Evolutionary conservation across 2,113 vertebrate genomes (phyloP).

Genomic region (human): DNA sequence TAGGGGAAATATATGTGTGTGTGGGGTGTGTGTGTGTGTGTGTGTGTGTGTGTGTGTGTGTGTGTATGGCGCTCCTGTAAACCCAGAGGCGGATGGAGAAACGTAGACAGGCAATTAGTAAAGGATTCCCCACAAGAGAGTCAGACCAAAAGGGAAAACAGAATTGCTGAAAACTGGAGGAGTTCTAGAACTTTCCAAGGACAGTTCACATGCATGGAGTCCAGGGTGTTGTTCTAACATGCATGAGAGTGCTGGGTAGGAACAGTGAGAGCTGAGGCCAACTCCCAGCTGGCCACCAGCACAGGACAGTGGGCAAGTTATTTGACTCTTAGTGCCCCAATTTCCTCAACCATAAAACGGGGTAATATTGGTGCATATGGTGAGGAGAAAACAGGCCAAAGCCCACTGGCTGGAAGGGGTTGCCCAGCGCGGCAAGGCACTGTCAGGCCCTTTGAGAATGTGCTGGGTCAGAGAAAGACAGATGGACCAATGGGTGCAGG

Average conservation of each 20-base stretch:
- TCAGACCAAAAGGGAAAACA: not conserved
- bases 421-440: not conserved
- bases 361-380: not conserved
- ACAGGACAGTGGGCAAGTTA: not conserved
- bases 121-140: not conserved
- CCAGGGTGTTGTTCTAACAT: not conserved
- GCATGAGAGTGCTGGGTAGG: not conserved
- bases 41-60: not conserved
- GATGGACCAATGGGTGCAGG: not conserved
- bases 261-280: not conserved
- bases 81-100: not conserved
- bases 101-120: not conserved
- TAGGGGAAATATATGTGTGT: too few species aligned
- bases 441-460: not conserved
- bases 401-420: not conserved
- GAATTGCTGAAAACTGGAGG: not conserved
- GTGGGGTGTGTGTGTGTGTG: accelerated
- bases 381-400: not conserved
- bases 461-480: not conserved
- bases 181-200: not conserved
- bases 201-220: too few species aligned
- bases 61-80: not conserved
- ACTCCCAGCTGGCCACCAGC: not conserved
- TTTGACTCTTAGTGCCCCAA: too few species aligned
- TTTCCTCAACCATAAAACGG: too few species aligned